A percentile compares a stretch with the other conserved stretches of the same genome.
phyloP scores from a whole-genome alignment of 2,113 vertebrate genomes.

The Burhinus oedicnemus region DNA sequence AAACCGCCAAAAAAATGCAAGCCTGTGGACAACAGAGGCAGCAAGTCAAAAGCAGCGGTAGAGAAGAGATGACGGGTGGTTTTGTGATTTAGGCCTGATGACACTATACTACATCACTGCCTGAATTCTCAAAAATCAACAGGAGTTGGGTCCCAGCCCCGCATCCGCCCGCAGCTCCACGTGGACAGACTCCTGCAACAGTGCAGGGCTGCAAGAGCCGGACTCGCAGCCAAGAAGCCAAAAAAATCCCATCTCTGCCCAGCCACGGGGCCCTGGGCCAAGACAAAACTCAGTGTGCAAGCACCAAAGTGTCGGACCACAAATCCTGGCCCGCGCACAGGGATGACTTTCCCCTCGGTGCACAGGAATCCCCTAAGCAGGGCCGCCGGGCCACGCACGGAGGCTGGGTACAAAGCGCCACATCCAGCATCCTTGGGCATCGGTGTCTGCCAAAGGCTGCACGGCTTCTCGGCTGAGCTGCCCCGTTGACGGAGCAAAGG shows the following conservation, averaged over 20 bases:
- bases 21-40: neutral
- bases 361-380: neutral
- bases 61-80: neutral
- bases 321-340: neutral
- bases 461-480: fast-evolving
- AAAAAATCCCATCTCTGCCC: neutral
- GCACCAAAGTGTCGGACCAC: fast-evolving
- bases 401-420: neutral
- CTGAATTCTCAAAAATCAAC: neutral
- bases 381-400: fast-evolving
- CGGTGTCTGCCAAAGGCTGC: fast-evolving
- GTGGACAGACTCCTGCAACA: neutral
- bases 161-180: neutral
- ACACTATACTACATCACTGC: neutral
- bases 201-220: neutral
- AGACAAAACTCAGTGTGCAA: neutral
- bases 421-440: neutral
- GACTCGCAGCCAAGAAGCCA: neutral
- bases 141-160: neutral
- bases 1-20: neutral
- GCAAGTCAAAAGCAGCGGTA: neutral
- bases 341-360: fast-evolving
- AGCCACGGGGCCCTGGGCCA: neutral
- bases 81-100: neutral
- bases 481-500: neutral